phyloP scores from a whole-genome alignment of 2,113 vertebrate genomes.

The Cygnus buccinator region DNA sequence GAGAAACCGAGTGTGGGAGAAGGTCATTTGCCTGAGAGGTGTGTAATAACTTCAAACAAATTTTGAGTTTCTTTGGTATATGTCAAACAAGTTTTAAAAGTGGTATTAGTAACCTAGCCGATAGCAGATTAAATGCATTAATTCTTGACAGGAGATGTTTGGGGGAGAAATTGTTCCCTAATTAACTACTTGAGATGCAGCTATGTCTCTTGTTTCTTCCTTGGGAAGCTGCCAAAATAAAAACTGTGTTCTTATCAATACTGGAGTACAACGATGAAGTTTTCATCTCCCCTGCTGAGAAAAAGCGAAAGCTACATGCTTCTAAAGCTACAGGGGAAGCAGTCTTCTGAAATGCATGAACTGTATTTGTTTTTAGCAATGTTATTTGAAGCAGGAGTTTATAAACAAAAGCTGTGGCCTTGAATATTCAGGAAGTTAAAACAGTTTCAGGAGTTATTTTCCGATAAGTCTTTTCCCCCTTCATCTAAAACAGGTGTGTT shows the following conservation, averaged over 20 bases:
- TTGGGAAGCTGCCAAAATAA: not conserved
- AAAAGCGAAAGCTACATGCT: not conserved
- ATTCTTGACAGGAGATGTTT: not conserved
- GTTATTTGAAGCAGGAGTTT: not conserved
- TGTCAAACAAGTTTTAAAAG: not conserved
- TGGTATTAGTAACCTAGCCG: not conserved
- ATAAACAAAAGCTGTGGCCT: not conserved
- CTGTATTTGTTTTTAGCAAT: not conserved
- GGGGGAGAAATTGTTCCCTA: not conserved
- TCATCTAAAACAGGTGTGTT: not conserved
- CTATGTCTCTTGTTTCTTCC: not conserved
- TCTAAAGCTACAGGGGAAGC: not conserved
- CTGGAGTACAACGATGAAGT: not conserved
- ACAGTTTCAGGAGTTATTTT: not conserved
- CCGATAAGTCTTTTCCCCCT: not conserved
- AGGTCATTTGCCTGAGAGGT: not conserved
- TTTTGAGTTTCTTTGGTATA: not conserved
- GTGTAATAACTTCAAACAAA: not conserved
- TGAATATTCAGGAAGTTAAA: not conserved
- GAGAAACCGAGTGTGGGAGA: not conserved
- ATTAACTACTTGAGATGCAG: not conserved
- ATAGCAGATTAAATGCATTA: not conserved
- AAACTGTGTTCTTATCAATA: not conserved
- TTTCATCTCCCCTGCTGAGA: not conserved
- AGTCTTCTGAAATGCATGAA: not conserved